Conservation (phyloP, 2,888 invertebrate species). For the Caprella mutica region DNA sequence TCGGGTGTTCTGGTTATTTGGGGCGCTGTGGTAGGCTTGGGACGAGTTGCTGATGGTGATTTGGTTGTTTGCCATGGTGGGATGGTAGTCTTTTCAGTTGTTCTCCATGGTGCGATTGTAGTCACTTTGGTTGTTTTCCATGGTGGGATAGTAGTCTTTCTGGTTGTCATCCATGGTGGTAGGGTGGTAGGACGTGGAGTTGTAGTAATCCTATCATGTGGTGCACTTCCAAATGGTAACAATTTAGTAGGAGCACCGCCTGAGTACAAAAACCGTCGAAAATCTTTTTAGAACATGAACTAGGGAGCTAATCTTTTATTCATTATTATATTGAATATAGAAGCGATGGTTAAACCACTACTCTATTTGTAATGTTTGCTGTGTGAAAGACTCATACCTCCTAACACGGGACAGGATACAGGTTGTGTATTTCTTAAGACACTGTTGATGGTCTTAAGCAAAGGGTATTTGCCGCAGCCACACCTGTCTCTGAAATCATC, state of each 20-base stretch:
- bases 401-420: conserved; percentile 16
- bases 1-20: neutral
- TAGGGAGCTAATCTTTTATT: no score
- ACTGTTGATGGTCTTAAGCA: conserved; percentile 62
- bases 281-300: no score
- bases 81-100: neutral
- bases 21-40: neutral
- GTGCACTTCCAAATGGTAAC: conserved; percentile 2
- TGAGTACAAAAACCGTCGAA: no score
- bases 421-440: conserved; percentile 45
- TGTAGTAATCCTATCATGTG: neutral
- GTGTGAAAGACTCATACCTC: no score
- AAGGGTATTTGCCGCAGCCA: conserved; percentile 65
- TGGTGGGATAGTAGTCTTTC: conserved; percentile 3
- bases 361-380: no score
- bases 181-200: neutral
- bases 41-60: neutral
- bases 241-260: neutral
- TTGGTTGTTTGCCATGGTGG: neutral
- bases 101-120: neutral
- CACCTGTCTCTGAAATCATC: conserved; percentile 71
- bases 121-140: neutral
- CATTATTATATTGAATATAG: no score
- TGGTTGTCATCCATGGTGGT: conserved; percentile 9
- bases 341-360: no score